phyloP scores from a whole-genome alignment of 2,113 vertebrate genomes.

The Ceratotherium simum region DNA sequence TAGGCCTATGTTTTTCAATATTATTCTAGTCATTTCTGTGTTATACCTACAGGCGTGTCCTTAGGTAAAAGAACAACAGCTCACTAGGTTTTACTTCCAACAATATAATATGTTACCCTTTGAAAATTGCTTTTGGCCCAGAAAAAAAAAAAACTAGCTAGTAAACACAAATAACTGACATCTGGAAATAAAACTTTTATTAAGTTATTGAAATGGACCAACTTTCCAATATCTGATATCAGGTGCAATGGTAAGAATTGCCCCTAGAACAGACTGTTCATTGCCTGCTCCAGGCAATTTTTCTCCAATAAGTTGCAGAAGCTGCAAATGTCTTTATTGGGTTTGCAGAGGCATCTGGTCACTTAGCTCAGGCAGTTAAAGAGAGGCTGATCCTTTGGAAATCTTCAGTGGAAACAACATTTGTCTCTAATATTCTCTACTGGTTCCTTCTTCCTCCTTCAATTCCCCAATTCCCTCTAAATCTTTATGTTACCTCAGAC shows the following conservation, averaged over 20 bases:
- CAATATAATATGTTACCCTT: neutral
- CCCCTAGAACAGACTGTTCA: neutral
- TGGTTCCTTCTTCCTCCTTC: neutral
- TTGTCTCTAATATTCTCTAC: neutral
- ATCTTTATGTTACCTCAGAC: neutral
- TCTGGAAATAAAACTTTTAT: conserved; percentile 43
- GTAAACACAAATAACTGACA: conserved; percentile 53
- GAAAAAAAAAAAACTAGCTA: neutral
- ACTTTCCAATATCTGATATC: neutral
- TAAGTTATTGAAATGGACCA: conserved; percentile 37
- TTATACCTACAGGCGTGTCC: conserved; percentile 17
- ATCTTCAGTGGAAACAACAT: conserved; percentile 30
- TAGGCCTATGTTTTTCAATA: conserved; percentile 7
- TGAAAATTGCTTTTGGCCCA: conserved; percentile 39
- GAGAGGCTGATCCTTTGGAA: neutral
- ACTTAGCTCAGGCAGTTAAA: neutral
- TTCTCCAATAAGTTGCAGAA: neutral
- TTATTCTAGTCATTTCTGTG: conserved; percentile 31
- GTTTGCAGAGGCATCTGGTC: neutral
- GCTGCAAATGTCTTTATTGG: neutral
- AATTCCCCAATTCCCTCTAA: neutral
- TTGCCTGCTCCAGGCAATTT: neutral
- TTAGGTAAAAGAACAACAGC: neutral
- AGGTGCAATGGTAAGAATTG: neutral
- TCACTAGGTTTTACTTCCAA: conserved; percentile 53